phyloP scores from a whole-genome alignment of 2,888 invertebrate species.

The Chloromyia formosa region DNA sequence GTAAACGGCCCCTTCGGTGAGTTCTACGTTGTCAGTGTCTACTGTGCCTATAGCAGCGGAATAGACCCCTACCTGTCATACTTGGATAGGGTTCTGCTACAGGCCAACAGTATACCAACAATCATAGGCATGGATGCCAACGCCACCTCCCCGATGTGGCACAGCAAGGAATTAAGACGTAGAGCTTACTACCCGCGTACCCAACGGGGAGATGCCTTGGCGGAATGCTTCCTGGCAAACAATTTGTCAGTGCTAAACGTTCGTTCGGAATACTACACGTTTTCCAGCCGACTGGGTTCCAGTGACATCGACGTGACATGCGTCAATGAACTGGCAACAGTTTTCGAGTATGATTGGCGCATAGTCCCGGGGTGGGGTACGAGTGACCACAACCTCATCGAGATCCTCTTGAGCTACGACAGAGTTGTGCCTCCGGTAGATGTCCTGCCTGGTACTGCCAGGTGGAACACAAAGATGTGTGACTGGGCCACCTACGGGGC shows the following conservation, averaged over 20 bases:
- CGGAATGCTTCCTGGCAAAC: not conserved
- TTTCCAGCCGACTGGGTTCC: not conserved
- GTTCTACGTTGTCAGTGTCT: not conserved
- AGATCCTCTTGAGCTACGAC: not conserved
- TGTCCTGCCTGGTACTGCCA: too few species aligned
- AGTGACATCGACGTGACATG: conserved; percentile 9
- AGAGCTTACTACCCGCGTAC: not conserved
- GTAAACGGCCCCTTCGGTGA: not conserved
- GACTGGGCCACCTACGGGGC: too few species aligned
- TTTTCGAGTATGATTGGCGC: not conserved
- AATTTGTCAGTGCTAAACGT: not conserved
- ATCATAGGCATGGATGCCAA: not conserved
- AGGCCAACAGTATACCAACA: not conserved
- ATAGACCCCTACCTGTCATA: not conserved
- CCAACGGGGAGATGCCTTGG: not conserved
- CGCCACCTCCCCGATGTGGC: not conserved
- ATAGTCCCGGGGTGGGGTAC: not conserved
- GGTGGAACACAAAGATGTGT: too few species aligned
- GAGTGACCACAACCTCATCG: not conserved
- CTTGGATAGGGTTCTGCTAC: not conserved
- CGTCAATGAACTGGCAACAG: not conserved
- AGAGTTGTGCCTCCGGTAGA: not conserved
- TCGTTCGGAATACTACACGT: not conserved
- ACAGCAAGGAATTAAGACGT: not conserved
- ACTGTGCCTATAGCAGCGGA: not conserved